phyloP scores from a whole-genome alignment of 2,797 vertebrate species.

The Channa striata region DNA sequence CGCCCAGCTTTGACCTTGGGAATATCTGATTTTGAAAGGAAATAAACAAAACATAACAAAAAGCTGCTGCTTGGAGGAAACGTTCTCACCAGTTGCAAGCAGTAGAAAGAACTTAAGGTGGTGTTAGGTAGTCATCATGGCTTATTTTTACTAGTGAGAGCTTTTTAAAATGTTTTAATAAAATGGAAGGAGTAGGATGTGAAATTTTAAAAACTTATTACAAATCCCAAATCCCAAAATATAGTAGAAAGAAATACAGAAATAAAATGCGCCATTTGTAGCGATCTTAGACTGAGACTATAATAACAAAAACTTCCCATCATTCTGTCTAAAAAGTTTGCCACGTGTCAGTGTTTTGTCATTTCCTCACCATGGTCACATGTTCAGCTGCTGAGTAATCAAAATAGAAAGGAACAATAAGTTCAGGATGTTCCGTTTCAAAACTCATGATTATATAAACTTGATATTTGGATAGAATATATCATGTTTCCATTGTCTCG shows the following conservation, averaged over 20 bases:
- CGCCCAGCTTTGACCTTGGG: slow-evolving; percentile 65
- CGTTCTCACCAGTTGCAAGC: not conserved
- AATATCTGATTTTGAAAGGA: slow-evolving; percentile 62
- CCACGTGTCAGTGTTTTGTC: slow-evolving; percentile 37
- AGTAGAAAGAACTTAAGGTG: not conserved
- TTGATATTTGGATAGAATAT: not conserved
- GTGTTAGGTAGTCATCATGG: not conserved
- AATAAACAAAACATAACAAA: slow-evolving; percentile 44
- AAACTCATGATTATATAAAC: slow-evolving; percentile 1
- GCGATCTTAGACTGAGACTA: not conserved
- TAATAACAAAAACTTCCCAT: not conserved
- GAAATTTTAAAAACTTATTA: not conserved
- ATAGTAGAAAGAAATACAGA: no score
- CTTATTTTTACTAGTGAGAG: not conserved
- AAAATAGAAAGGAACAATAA: slow-evolving; percentile 33
- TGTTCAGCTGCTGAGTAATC: slow-evolving; percentile 79
- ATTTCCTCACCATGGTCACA: slow-evolving; percentile 72
- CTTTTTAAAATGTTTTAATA: no score
- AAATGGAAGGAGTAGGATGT: not conserved
- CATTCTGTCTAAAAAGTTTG: slow-evolving; percentile 8
- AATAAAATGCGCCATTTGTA: not conserved
- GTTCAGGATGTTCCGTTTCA: slow-evolving; percentile 54
- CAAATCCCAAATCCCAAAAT: not conserved
- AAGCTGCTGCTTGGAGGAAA: slow-evolving; percentile 16
- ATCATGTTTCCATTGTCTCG: not conserved